phyloP scores from a whole-genome alignment of 92 coral and sea anemone species.

The Epizoanthus stellaris region DNA sequence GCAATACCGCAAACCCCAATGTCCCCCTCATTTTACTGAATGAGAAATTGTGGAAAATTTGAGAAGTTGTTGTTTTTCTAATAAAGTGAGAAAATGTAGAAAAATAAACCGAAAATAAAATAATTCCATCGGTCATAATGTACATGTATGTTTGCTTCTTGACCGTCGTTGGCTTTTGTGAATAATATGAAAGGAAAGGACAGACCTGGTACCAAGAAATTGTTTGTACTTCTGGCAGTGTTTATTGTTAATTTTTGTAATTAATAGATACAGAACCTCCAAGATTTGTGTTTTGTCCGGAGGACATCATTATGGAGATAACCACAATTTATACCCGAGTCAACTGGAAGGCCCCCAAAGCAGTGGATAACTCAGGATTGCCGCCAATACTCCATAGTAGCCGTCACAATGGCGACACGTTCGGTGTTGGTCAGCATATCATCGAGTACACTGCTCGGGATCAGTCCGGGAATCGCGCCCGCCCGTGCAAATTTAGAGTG shows the following conservation, averaged over 20 bases:
- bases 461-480: background rate
- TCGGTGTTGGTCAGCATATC: background rate
- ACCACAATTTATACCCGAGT: background rate
- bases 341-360: background rate
- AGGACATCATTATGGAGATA: background rate
- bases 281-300: background rate
- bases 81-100: no score
- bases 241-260: background rate
- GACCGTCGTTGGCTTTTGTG: no score
- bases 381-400: background rate
- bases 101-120: no score
- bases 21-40: no score
- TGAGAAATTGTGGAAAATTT: no score
- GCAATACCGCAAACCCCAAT: no score
- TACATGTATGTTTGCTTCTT: no score
- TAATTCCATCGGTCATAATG: no score
- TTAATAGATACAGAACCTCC: background rate
- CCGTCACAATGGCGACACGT: background rate
- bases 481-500: slow-evolving; percentile 16
- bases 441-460: background rate
- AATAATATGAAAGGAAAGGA: no score
- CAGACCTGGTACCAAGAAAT: no score
- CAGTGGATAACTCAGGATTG: slow-evolving; percentile 6
- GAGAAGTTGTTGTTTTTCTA: no score
- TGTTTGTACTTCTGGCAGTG: no score